Conservation (phyloP, 2,113 vertebrate genomes). For the Pipa parva region DNA sequence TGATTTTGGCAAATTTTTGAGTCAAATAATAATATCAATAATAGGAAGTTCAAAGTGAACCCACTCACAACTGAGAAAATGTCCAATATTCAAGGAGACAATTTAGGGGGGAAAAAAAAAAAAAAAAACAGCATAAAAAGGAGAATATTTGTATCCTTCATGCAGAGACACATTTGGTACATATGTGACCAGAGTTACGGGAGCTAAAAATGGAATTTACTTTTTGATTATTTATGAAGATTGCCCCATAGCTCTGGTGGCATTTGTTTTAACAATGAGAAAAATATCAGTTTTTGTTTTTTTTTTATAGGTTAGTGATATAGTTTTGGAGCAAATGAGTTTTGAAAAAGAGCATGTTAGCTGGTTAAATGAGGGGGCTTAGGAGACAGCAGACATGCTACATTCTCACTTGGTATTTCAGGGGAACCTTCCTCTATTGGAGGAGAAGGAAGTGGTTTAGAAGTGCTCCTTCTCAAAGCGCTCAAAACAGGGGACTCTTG, state of each 20-base stretch:
- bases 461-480: constrained; percentile 66
- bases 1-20: too few relatives aligned
- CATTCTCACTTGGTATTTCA: constrained; percentile 75
- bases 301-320: constrained; percentile 42
- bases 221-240: neutral
- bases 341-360: constrained; percentile 37
- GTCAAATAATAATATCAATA: too few relatives aligned
- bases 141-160: neutral
- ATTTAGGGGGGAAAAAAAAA: neutral
- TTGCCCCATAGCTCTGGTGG: constrained; percentile 10
- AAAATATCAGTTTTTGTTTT: constrained; percentile 6
- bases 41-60: neutral
- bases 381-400: constrained; percentile 52
- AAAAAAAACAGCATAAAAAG: neutral
- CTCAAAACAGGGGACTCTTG: constrained; percentile 64
- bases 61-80: neutral
- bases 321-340: constrained; percentile 20
- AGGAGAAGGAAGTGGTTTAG: constrained; percentile 75
- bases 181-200: constrained; percentile 15
- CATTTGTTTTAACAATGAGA: neutral
- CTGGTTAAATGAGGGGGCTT: constrained; percentile 43
- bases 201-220: neutral
- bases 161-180: neutral
- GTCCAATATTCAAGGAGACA: neutral
- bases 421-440: constrained; percentile 82